Conservation (phyloP, 2,888 invertebrate species). For the Ametastegia equiseti region DNA sequence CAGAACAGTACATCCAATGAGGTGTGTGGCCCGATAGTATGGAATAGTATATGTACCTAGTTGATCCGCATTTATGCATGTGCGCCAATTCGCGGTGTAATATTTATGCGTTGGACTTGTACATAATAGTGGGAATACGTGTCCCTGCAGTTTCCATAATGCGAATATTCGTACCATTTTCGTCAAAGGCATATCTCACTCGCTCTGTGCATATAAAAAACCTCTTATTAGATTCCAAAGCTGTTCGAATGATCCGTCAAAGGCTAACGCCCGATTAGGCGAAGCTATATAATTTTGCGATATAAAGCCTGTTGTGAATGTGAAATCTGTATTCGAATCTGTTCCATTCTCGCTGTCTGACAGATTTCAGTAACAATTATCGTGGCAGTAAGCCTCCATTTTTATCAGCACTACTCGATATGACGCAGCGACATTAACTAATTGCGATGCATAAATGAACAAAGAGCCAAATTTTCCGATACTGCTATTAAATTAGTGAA, state of each 20-base stretch:
- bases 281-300: not conserved
- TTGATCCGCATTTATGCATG: not conserved
- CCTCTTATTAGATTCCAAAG: not conserved
- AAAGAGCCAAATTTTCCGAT: not conserved
- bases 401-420: not conserved
- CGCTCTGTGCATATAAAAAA: not conserved
- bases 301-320: not conserved
- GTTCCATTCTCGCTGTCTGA: not conserved
- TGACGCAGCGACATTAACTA: not conserved
- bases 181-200: conserved; percentile 5
- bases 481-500: not conserved
- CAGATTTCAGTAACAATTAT: not conserved
- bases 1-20: conserved; percentile 34
- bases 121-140: not conserved
- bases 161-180: not conserved
- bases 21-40: conserved; percentile 21
- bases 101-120: not conserved
- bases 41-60: too few relatives aligned
- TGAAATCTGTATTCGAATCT: not conserved
- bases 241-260: conserved; percentile 7
- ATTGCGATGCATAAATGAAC: not conserved
- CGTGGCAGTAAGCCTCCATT: not conserved
- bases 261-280: conserved; percentile 7
- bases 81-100: not conserved
- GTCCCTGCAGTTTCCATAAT: not conserved